Evolutionary conservation across 2,888 invertebrate species (phyloP).

Genomic region (Amaurobius ferox): DNA sequence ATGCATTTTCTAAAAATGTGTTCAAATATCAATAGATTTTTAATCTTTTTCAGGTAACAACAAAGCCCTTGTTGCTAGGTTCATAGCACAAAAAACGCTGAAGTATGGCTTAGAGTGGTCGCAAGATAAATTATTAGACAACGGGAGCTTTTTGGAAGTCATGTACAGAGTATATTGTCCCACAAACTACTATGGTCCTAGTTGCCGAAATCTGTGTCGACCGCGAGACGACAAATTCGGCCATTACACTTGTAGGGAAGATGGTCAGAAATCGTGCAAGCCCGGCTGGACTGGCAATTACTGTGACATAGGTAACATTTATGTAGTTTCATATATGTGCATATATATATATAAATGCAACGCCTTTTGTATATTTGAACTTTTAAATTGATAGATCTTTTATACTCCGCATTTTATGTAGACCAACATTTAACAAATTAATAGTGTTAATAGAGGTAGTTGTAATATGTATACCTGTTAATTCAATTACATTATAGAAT

Average conservation of each 20-base stretch:
- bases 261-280: conserved; percentile 92
- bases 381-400: no score
- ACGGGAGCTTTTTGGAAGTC: conserved; percentile 80
- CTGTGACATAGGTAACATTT: conserved; percentile 9
- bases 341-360: no score
- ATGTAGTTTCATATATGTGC: no score
- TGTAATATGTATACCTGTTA: no score
- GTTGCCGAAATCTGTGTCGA: conserved; percentile 95
- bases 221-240: conserved; percentile 95
- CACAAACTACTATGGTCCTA: conserved; percentile 84
- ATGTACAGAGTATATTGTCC: conserved; percentile 78
- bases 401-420: no score
- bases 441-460: no score
- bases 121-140: conserved; percentile 85
- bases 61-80: conserved; percentile 85
- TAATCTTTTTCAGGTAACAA: conserved; percentile 7
- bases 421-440: no score
- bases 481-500: no score
- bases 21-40: no score
- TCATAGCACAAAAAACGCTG: conserved; percentile 90
- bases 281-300: conserved; percentile 84
- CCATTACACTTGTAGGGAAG: conserved; percentile 88
- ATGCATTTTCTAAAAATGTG: no score
- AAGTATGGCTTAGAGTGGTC: conserved; percentile 92
- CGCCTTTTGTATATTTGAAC: no score